These are phyloP conservation scores for Sitta carolinensis DNA, from an alignment of 2,797 vertebrate genomes.

Conservation along the genomic window DNA sequence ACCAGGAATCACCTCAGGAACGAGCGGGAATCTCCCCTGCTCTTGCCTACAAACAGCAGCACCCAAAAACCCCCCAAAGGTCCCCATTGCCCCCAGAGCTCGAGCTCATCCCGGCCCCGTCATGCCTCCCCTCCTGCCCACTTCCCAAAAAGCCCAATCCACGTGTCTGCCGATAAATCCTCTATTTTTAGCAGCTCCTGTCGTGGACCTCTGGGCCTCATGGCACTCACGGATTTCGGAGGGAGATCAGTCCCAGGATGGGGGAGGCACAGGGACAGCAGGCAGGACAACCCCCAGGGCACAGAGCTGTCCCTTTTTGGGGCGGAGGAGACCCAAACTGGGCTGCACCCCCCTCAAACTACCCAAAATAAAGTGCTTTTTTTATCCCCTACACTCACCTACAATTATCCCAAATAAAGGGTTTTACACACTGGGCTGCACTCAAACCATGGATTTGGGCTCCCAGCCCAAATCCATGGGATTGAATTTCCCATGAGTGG, in stretches of 20 bases:
- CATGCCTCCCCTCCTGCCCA: not conserved
- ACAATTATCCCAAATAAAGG: not conserved
- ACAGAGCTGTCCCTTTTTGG: accelerated
- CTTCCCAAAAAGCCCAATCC: not conserved
- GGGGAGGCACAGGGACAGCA: not conserved
- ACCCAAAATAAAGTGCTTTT: not conserved
- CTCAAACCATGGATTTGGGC: not conserved
- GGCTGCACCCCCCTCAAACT: not conserved
- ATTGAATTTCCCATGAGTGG: not conserved
- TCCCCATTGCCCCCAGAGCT: accelerated
- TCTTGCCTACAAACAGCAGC: not conserved
- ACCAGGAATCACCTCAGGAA: accelerated
- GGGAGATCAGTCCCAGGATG: not conserved
- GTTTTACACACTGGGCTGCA: not conserved
- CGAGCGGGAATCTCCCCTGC: accelerated
- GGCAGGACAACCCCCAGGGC: not conserved
- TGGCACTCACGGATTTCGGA: not conserved
- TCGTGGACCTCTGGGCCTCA: not conserved
- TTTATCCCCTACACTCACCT: accelerated
- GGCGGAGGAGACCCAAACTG: not conserved
- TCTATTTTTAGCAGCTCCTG: not conserved
- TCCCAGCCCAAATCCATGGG: no score
- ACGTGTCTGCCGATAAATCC: not conserved
- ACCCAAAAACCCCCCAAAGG: not conserved
- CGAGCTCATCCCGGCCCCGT: accelerated